Percentiles rank a stretch among this genome's conserved stretches.
phyloP scores from a whole-genome alignment of 2,797 vertebrate species.

The Tokudaia muenninki region DNA sequence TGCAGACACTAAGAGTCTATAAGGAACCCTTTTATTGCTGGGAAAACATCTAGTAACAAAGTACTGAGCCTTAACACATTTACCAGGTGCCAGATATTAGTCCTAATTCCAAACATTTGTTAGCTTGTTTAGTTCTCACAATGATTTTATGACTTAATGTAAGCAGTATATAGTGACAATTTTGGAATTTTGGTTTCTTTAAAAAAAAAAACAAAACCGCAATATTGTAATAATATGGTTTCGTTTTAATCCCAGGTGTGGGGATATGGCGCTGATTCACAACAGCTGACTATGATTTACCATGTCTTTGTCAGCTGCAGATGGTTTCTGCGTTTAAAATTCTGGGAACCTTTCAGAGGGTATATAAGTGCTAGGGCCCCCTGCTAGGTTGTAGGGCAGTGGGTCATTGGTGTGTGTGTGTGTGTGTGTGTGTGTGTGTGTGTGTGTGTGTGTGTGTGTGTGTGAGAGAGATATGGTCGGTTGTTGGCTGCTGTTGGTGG shows the following conservation, averaged over 20 bases:
- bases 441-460: too few relatives aligned
- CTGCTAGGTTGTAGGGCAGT: background rate
- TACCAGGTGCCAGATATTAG: background rate
- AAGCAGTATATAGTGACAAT: background rate
- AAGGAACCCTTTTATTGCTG: background rate
- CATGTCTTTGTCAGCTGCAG: background rate
- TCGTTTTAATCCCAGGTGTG: background rate
- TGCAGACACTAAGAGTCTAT: background rate
- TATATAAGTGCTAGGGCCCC: background rate
- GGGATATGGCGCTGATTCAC: background rate
- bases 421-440: too few relatives aligned
- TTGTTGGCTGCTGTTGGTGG: background rate
- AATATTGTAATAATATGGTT: background rate
- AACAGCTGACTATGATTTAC: background rate
- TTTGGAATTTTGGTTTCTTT: background rate
- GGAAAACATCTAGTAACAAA: background rate
- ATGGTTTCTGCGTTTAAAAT: background rate
- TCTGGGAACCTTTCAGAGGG: background rate
- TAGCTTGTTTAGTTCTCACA: background rate
- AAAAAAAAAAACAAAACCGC: background rate
- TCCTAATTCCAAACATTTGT: background rate
- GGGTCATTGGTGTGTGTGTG: background rate
- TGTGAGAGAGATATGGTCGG: background rate
- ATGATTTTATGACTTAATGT: background rate
- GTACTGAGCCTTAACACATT: background rate